Conservation (phyloP, 2,888 invertebrate species). For the Agonopterix heracliana region DNA sequence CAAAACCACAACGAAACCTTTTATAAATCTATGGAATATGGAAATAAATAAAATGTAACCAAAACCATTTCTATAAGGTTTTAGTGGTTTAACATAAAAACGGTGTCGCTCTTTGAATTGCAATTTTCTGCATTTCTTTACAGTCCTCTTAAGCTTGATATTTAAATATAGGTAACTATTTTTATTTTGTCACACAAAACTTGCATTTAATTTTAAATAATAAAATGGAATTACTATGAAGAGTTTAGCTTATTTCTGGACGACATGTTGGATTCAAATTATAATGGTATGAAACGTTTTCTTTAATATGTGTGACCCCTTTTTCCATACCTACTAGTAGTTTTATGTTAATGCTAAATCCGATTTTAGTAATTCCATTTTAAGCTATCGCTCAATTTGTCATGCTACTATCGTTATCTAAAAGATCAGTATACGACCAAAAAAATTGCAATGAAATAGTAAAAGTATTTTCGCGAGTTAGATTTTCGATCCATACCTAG, state of each 20-base stretch:
- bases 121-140: background rate
- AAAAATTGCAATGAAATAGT: too few species aligned
- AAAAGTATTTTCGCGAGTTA: too few species aligned
- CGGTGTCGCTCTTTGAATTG: background rate
- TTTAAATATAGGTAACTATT: background rate
- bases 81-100: too few species aligned
- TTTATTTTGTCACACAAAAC: background rate
- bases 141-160: background rate
- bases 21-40: background rate
- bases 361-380: slow-evolving; percentile 61
- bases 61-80: too few species aligned
- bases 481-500: too few species aligned
- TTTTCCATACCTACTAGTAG: slow-evolving; percentile 29
- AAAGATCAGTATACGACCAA: too few species aligned
- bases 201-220: slow-evolving; percentile 11
- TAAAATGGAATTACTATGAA: slow-evolving; percentile 67
- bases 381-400: slow-evolving; percentile 12
- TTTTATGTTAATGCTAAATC: slow-evolving; percentile 13
- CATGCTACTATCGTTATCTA: background rate
- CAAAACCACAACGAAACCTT: background rate
- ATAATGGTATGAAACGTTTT: background rate
- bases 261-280: too few species aligned
- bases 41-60: background rate
- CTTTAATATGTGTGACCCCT: slow-evolving; percentile 36
- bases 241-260: slow-evolving; percentile 12